These are phyloP conservation scores for Plecturocebus donacophilus DNA, from an alignment of 2,113 vertebrate species.

Conservation along the genomic window DNA sequence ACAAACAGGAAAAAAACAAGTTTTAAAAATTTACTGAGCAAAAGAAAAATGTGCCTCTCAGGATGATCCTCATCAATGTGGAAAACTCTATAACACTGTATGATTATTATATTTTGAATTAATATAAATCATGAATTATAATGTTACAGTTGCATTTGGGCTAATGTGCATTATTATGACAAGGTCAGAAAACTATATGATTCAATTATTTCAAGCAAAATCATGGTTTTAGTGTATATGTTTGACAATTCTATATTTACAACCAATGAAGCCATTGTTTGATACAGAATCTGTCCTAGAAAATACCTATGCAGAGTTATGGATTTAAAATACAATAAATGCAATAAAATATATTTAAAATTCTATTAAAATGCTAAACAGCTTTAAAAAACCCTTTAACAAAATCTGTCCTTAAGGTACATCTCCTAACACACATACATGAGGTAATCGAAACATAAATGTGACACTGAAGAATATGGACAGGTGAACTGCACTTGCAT, in stretches of 20 bases:
- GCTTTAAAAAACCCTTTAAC: background rate
- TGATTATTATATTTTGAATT: conserved; percentile 7
- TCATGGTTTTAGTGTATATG: background rate
- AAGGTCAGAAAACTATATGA: conserved; percentile 1
- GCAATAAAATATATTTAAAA: background rate
- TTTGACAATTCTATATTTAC: conserved; percentile 16
- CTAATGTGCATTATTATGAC: conserved; percentile 33
- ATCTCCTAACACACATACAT: background rate
- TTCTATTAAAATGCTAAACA: background rate
- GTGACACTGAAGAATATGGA: background rate
- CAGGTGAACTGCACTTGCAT: background rate
- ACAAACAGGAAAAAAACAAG: background rate
- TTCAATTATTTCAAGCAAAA: conserved; percentile 25
- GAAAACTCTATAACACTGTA: background rate
- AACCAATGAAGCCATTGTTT: background rate
- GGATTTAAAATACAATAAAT: conserved; percentile 40
- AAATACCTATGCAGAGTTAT: background rate
- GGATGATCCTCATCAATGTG: background rate
- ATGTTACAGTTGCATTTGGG: background rate
- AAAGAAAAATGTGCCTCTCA: background rate
- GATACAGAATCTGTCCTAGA: background rate
- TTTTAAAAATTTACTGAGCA: background rate
- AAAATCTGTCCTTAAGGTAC: background rate
- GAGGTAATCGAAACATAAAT: background rate
- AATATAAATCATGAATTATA: background rate